phyloP scores from a whole-genome alignment of 2,113 vertebrate species.

The Indri indri region DNA sequence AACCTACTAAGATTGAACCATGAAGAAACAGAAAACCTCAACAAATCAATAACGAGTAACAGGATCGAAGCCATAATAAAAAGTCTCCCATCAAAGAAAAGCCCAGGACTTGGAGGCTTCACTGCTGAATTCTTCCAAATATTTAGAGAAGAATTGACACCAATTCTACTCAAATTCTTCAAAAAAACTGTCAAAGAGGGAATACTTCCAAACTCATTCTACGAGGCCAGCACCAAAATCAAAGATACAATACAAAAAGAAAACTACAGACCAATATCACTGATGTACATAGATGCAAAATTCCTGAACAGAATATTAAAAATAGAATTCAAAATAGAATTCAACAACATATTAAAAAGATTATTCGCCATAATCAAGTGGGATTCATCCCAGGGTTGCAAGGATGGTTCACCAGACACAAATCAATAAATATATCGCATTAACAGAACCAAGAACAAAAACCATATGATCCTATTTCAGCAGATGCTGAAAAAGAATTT shows the following conservation, averaged over 20 bases:
- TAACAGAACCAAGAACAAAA: background rate
- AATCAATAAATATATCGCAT: background rate
- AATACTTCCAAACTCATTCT: background rate
- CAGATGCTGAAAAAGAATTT: background rate
- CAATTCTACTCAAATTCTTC: background rate
- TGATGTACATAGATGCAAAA: background rate
- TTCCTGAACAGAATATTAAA: background rate
- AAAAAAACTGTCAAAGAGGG: background rate
- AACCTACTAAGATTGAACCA: background rate
- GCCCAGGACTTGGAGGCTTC: background rate
- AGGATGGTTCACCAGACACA: background rate
- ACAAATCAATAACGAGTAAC: background rate
- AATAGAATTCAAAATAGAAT: background rate
- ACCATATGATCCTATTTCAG: background rate
- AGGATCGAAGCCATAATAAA: background rate
- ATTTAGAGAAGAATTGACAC: background rate
- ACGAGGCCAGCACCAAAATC: background rate
- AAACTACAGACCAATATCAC: background rate
- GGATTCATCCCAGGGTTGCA: background rate
- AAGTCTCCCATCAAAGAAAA: background rate
- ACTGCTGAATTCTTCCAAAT: background rate
- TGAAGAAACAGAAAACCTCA: background rate
- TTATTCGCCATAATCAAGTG: background rate
- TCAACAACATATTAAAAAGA: background rate
- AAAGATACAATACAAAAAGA: background rate